phyloP scores from a whole-genome alignment of 2,113 vertebrate species.

The Zosterops hypoxanthus region DNA sequence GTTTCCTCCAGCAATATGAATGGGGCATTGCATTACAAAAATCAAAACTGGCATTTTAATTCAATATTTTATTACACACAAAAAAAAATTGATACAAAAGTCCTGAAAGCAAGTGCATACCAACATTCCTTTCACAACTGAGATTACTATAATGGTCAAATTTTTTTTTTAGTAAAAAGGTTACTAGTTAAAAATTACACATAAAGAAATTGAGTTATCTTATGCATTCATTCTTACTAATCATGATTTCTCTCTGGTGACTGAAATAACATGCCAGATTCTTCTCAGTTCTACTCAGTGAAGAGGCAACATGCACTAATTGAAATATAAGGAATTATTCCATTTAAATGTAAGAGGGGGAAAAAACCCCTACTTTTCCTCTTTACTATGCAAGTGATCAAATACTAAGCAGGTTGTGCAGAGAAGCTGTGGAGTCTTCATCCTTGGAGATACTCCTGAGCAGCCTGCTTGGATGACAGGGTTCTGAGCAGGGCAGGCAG shows the following conservation, averaged over 20 bases:
- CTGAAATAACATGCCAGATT: neutral
- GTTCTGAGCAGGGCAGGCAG: neutral
- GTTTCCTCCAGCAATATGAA: neutral
- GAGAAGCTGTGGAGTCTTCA: neutral
- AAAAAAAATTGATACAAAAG: neutral
- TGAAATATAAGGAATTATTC: neutral
- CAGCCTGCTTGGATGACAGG: neutral
- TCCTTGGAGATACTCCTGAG: neutral
- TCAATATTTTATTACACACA: neutral
- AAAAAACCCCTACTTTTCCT: neutral
- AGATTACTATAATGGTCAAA: neutral
- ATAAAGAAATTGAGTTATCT: neutral
- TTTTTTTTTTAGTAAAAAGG: neutral
- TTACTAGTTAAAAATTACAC: neutral
- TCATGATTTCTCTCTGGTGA: neutral
- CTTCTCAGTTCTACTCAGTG: neutral
- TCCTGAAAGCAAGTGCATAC: neutral
- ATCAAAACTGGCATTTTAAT: neutral
- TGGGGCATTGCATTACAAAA: neutral
- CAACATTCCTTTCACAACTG: neutral
- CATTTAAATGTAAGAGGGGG: fast-evolving
- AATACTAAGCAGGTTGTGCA: neutral
- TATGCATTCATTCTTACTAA: neutral
- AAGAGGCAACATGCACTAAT: neutral
- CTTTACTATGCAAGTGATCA: neutral